These are phyloP conservation scores for Epinephelus fuscoguttatus DNA, from an alignment of 2,113 vertebrate genomes.

Conservation along the genomic window DNA sequence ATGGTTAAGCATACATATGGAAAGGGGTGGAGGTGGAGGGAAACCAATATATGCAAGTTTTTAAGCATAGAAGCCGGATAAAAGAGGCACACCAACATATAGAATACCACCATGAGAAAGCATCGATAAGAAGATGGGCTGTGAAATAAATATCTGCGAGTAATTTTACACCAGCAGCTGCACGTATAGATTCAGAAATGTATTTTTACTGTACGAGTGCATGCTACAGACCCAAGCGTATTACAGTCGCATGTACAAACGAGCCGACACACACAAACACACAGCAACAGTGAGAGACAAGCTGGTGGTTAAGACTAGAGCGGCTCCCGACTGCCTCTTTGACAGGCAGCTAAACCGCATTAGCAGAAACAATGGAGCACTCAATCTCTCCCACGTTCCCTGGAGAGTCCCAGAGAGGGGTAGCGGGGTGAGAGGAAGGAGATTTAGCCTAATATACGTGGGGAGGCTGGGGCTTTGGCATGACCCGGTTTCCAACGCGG, in stretches of 20 bases:
- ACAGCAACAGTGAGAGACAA: conserved; percentile 44
- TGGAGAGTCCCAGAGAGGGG: conserved; percentile 54
- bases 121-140: not conserved
- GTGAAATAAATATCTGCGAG: conserved; percentile 12
- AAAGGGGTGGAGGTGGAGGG: not conserved
- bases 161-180: not conserved
- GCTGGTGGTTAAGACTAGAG: conserved; percentile 50
- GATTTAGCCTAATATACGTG: conserved; percentile 64
- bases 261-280: conserved; percentile 3
- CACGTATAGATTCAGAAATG: not conserved
- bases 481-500: conserved; percentile 63
- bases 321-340: conserved; percentile 67
- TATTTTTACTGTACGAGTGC: not conserved
- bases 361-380: conserved; percentile 81
- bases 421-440: conserved; percentile 59
- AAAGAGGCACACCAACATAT: conserved; percentile 4
- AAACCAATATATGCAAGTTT: conserved; percentile 23
- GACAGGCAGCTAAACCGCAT: conserved; percentile 78
- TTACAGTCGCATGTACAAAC: not conserved
- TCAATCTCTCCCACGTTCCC: conserved; percentile 73
- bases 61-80: conserved; percentile 5
- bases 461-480: conserved; percentile 47
- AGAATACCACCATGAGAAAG: not conserved
- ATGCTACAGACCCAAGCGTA: not conserved
- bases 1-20: conserved; percentile 44